A percentile compares a stretch with the other conserved stretches of the same genome.
Evolutionary conservation across 2,888 invertebrate species (phyloP).

Genomic region (Polydrusus pterygomalis): DNA sequence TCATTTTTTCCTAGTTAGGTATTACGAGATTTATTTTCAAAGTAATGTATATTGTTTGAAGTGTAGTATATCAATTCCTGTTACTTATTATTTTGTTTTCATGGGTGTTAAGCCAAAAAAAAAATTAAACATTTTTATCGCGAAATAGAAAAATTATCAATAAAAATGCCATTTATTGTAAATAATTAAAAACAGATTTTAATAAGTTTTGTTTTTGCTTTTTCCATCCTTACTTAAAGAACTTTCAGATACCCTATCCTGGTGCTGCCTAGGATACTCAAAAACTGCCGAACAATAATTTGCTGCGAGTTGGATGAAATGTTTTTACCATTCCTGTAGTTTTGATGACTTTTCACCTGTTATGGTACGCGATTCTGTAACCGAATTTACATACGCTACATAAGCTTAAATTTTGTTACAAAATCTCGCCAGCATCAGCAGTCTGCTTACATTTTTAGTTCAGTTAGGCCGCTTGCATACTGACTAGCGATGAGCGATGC

Average conservation of each 20-base stretch:
- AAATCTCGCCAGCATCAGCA: too few species aligned
- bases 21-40: conserved; percentile 21
- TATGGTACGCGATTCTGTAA: too few species aligned
- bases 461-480: too few species aligned
- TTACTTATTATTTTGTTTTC: conserved; percentile 19
- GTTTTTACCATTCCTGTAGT: too few species aligned
- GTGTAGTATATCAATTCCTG: conserved; percentile 32
- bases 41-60: conserved; percentile 30
- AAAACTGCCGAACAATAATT: too few species aligned
- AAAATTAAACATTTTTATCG: conserved; percentile 3
- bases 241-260: neutral
- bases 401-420: too few species aligned
- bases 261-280: too few species aligned
- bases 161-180: conserved; percentile 37
- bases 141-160: conserved; percentile 7
- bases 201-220: conserved; percentile 19
- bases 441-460: too few species aligned
- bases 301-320: too few species aligned
- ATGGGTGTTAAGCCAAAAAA: conserved; percentile 12
- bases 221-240: neutral
- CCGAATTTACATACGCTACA: too few species aligned
- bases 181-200: conserved; percentile 31
- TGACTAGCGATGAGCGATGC: too few species aligned
- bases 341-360: too few species aligned
- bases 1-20: conserved; percentile 23